phyloP scores from a whole-genome alignment of 1,140 invertebrate genomes.

The Coelopa frigida region DNA sequence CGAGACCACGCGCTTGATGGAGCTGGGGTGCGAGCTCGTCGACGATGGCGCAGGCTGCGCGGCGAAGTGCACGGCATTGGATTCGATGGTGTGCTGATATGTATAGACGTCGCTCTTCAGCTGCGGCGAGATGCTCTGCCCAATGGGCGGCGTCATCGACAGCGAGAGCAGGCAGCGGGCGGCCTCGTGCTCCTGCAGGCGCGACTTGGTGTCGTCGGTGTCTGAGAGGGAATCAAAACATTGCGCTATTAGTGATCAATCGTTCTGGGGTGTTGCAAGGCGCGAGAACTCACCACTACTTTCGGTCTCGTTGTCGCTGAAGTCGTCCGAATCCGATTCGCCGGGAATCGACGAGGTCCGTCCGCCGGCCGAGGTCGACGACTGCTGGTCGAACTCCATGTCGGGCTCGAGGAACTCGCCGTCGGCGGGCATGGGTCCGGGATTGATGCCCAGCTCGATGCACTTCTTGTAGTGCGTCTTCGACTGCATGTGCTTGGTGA shows the following conservation, averaged over 20 bases:
- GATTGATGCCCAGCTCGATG: conserved; percentile 70
- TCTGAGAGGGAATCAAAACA: conserved; percentile 47
- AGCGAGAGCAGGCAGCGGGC: conserved; percentile 77
- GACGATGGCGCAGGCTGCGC: conserved; percentile 15
- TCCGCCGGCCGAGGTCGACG: conserved; percentile 50
- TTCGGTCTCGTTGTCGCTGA: conserved; percentile 59
- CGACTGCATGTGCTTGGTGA: conserved; percentile 98
- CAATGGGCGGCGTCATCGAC: conserved; percentile 49
- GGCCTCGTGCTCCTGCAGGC: conserved; percentile 75
- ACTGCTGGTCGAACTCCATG: conserved; percentile 61
- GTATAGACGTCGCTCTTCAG: conserved; percentile 4
- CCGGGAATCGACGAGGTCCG: conserved; percentile 46
- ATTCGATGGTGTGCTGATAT: conserved; percentile 10
- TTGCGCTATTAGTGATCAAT: conserved; percentile 1
- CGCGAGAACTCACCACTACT: conserved; percentile 52
- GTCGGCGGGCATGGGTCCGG: conserved; percentile 63
- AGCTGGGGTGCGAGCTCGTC: conserved; percentile 14
- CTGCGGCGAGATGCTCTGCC: conserved; percentile 27
- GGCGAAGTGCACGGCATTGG: neutral
- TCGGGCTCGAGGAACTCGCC: conserved; percentile 50
- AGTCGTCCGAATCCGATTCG: conserved; percentile 58
- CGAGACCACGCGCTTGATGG: conserved; percentile 30
- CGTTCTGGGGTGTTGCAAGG: neutral
- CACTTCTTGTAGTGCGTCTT: conserved; percentile 95
- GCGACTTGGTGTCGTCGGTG: conserved; percentile 52